Evolutionary conservation across 2,797 vertebrate species (phyloP), one percentile per base, ranked within the genome.

Genomic region (Okamejei kenojei): DNA sequence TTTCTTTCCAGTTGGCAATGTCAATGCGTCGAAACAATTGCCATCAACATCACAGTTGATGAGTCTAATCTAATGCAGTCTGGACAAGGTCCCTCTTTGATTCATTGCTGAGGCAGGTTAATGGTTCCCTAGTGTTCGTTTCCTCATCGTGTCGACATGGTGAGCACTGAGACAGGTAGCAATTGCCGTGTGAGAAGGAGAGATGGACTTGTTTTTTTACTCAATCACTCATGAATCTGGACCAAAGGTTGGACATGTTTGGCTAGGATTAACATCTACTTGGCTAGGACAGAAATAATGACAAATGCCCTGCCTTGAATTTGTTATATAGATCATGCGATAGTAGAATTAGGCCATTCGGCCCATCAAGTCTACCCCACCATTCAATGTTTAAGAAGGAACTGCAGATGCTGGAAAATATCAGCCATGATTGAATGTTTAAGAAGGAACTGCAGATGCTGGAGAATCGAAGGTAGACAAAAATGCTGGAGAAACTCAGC

Each of bases 11-110:
- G 79, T 81, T 35, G 84, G n/a, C 84, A 68, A 68, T 88, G 63
- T 88, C 84, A 88, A 32, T 65, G 63, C 38, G 84, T 88, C 35
- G 65, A 68, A 21, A 19, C 84, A 88, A n/a, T 88, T 88, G n/a
- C 63, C 17, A 65, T 68, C 63, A 35, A n/a, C 84, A 88, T 68
- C 84, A 88, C 65, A 32, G 63, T 17, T 68, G 84, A 88, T 68
- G n/a, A 88, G 35, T 35, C n/a, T 88, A 88, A 88, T 58, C 10
- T 68, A 65, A 74, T 7, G 71, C 26, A 74, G 19, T 26, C 65
- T 88, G n/a, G 61, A 9, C 84, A 15, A 21, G n/a, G 15, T 19
- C 26, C 63, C n/a, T 35, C n/a, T 32, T 9, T 65, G 61, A 65
- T 32, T 88, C 17, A 9, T 88, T 68, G 61, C n/a, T 8, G 8